These are phyloP conservation scores for Arrhopalites spinosus DNA, from an alignment of 2,888 invertebrate species.

Conservation along the genomic window DNA sequence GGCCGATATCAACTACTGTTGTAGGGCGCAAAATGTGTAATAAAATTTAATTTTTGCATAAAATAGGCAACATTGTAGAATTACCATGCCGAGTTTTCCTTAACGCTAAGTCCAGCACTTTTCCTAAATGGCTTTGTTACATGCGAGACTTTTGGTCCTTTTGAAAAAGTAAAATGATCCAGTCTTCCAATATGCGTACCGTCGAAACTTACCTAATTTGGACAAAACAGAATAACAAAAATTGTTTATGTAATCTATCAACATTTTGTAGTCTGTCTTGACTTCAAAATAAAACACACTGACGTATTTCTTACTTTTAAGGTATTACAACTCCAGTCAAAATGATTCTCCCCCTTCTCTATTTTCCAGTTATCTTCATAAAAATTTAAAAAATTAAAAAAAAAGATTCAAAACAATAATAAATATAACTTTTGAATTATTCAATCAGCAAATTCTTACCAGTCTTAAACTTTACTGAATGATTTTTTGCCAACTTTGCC, in stretches of 20 bases:
- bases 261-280: too few relatives aligned
- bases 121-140: conserved; percentile 50
- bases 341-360: conserved; percentile 49
- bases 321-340: conserved; percentile 49
- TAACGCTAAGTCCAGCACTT: conserved; percentile 43
- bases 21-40: neutral
- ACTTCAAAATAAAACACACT: too few relatives aligned
- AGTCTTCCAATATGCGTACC: conserved; percentile 48
- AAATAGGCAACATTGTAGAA: neutral
- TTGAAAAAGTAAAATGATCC: conserved; percentile 50
- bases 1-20: too few relatives aligned
- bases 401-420: neutral
- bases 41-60: conserved; percentile 4
- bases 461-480: conserved; percentile 52
- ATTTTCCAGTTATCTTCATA: conserved; percentile 49
- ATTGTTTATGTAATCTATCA: too few relatives aligned
- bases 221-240: too few relatives aligned
- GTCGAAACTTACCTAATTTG: conserved; percentile 52
- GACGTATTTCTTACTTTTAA: too few relatives aligned
- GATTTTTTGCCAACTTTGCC: conserved; percentile 54
- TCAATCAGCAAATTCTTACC: too few relatives aligned
- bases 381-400: conserved; percentile 8
- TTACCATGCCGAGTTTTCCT: conserved; percentile 53
- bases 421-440: too few relatives aligned
- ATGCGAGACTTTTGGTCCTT: conserved; percentile 42